These are phyloP conservation scores for Drosophila mulleri DNA, from an alignment of 2,888 invertebrate species.

Conservation along the genomic window DNA sequence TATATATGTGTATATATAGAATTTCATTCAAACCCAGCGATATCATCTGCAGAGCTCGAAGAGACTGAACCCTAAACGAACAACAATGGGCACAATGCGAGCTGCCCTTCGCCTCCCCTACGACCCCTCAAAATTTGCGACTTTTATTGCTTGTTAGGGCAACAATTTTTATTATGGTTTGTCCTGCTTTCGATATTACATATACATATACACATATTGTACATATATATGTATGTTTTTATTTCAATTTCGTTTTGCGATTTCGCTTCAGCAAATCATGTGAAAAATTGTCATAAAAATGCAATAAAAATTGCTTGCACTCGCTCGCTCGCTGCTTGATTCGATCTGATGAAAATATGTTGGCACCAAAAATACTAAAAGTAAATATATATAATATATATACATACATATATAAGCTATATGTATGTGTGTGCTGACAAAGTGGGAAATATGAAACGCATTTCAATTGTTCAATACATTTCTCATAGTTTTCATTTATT, in stretches of 20 bases:
- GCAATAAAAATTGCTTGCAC: conserved; percentile 63
- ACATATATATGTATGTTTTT: not conserved
- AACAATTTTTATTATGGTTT: conserved; percentile 38
- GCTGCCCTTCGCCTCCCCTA: not conserved
- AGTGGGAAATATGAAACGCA: conserved; percentile 31
- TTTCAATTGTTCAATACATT: conserved; percentile 20
- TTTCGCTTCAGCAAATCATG: conserved; percentile 67
- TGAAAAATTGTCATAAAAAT: conserved; percentile 79
- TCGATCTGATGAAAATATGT: conserved; percentile 43
- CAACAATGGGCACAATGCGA: not conserved
- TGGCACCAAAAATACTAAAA: conserved; percentile 3
- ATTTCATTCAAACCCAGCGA: not conserved
- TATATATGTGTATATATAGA: not conserved
- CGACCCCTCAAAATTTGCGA: conserved; percentile 10
- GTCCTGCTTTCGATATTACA: conserved; percentile 25
- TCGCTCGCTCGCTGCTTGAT: conserved; percentile 52
- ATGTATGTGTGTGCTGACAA: conserved; percentile 22
- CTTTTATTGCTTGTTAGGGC: conserved; percentile 44
- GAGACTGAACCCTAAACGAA: conserved; percentile 6
- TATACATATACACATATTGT: not conserved
- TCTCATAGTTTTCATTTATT: conserved; percentile 4
- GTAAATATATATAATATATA: conserved; percentile 5
- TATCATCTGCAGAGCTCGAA: conserved; percentile 7
- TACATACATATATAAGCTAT: not conserved
- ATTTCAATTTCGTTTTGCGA: conserved; percentile 30